Conservation (phyloP, 1,140 invertebrate genomes). For the Acyrthosiphon pisum region DNA sequence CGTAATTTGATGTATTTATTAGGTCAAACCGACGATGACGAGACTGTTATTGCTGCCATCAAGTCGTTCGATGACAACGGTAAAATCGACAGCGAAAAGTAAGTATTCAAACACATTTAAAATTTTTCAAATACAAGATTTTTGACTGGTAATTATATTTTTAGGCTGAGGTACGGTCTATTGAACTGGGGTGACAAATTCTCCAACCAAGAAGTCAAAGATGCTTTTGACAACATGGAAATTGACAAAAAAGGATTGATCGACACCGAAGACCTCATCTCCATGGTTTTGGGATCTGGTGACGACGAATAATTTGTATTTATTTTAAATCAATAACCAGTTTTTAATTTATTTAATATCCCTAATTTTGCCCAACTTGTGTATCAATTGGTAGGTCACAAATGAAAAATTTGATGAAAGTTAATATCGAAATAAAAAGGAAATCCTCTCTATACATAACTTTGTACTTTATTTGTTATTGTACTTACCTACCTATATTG, state of each 20-base stretch:
- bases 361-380: conserved; percentile 36
- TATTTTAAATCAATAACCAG: conserved; percentile 50
- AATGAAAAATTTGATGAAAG: conserved; percentile 40
- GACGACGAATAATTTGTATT: conserved; percentile 60
- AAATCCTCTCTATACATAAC: conserved; percentile 23
- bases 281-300: conserved; percentile 60
- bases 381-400: conserved; percentile 48
- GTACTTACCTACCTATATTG: no score
- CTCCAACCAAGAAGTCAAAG: conserved; percentile 88
- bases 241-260: conserved; percentile 93
- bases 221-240: conserved; percentile 94
- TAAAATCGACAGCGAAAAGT: conserved; percentile 85
- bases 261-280: conserved; percentile 80
- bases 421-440: conserved; percentile 54
- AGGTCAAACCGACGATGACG: conserved; percentile 85
- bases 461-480: neutral
- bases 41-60: conserved; percentile 93
- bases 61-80: conserved; percentile 92
- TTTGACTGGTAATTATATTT: neutral
- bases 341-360: conserved; percentile 52
- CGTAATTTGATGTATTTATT: neutral
- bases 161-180: conserved; percentile 88
- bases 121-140: neutral
- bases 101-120: conserved; percentile 59
- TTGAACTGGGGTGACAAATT: conserved; percentile 98